Conservation (phyloP, 2,888 invertebrate genomes). For the Acleris emargana region DNA sequence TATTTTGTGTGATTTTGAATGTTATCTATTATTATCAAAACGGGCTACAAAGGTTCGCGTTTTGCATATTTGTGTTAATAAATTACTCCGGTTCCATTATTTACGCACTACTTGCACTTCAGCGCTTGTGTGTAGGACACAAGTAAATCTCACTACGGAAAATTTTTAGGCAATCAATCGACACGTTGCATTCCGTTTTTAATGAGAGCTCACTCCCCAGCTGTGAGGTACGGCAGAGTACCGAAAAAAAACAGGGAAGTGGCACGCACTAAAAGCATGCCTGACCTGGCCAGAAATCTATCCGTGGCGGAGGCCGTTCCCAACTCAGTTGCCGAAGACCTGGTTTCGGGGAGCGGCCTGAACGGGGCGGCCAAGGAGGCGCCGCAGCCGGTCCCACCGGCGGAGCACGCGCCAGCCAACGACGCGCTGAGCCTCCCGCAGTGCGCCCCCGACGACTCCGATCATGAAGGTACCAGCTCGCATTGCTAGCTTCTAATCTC, state of each 20-base stretch:
- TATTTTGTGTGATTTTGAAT: too few species aligned
- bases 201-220: slow-evolving; percentile 78
- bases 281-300: slow-evolving; percentile 49
- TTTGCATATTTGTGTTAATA: too few species aligned
- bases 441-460: slow-evolving; percentile 50
- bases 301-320: slow-evolving; percentile 34
- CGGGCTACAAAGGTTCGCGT: too few species aligned
- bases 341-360: slow-evolving; percentile 46
- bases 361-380: slow-evolving; percentile 57
- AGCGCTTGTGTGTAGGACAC: too few species aligned
- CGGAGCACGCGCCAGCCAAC: slow-evolving; percentile 88
- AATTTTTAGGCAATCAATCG: too few species aligned
- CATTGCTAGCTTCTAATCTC: too few species aligned
- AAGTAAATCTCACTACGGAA: too few species aligned
- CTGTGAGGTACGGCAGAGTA: slow-evolving; percentile 97
- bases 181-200: slow-evolving; percentile 3
- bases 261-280: slow-evolving; percentile 49
- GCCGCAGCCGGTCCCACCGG: slow-evolving; percentile 81
- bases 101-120: too few species aligned
- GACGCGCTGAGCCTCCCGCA: slow-evolving; percentile 48
- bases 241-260: slow-evolving; percentile 95
- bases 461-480: slow-evolving; percentile 49
- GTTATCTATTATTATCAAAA: neutral
- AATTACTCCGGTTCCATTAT: too few species aligned
- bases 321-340: slow-evolving; percentile 44